A percentile compares a stretch with the other conserved stretches of the same genome.
These are phyloP conservation scores for Lepidostoma basale DNA, from an alignment of 1,140 invertebrate species.

Conservation along the genomic window DNA sequence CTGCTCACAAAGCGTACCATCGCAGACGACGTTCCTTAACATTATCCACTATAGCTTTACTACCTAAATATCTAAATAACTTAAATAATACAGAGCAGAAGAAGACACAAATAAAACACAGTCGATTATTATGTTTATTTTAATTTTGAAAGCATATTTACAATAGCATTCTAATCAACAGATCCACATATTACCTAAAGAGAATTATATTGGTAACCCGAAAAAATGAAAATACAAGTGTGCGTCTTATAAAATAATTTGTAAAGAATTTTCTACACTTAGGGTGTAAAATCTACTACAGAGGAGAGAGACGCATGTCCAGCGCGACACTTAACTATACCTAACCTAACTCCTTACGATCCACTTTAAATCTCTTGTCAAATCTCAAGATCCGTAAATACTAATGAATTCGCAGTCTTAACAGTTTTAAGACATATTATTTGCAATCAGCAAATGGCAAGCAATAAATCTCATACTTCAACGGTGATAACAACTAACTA, in stretches of 20 bases:
- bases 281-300: background rate
- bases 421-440: slow-evolving; percentile 2
- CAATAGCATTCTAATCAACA: slow-evolving; percentile 30
- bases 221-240: slow-evolving; percentile 16
- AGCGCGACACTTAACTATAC: too few species aligned
- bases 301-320: background rate
- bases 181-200: slow-evolving; percentile 13
- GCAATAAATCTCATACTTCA: background rate
- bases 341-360: too few species aligned
- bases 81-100: background rate
- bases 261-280: background rate
- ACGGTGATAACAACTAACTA: slow-evolving; percentile 12
- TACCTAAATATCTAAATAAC: background rate
- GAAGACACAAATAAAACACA: background rate
- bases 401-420: background rate
- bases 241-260: slow-evolving; percentile 10
- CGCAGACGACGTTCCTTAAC: background rate
- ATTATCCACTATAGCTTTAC: background rate
- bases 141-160: slow-evolving; percentile 34
- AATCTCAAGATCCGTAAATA: background rate
- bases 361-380: background rate
- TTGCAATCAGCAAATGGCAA: slow-evolving; percentile 26
- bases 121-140: slow-evolving; percentile 5
- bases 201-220: slow-evolving; percentile 31
- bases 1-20: too few species aligned